Evolutionary conservation across 2,797 vertebrate species (phyloP), one percentile per base, ranked within the genome.

Genomic region (Merluccius polli): DNA sequence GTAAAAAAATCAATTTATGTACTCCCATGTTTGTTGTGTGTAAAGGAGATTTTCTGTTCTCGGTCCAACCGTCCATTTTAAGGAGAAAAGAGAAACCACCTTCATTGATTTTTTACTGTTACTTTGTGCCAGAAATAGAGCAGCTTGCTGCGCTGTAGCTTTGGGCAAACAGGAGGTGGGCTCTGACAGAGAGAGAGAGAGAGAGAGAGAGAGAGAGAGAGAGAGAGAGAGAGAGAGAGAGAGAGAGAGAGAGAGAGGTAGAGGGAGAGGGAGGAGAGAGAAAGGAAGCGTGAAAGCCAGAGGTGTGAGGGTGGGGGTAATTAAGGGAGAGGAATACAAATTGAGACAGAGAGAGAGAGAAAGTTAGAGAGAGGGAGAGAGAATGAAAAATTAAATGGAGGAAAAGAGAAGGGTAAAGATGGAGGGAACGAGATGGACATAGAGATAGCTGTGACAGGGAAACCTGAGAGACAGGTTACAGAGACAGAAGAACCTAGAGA

Each of bases 51-150:
- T 24, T 8, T 24, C 12, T 27, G 7, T 24, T 2, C 63, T 13
- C 2, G 63, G 27, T 27, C 12, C 63, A 29, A 12, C 18, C 8
- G n/a, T 67, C 27, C n/a, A 67, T 24, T n/a, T 67, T 24, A 65
- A 65, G 11, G 27, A 67, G 27, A 65, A 65, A 65, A 24, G 10
- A 65, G 24, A 65, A 65, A 65, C 5, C 11, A n/a, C 6, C 24
- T 27, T 12, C 63, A 67, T 67, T 29, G 63, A 67, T 67, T 67
- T 67, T 12, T 63, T 29, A n/a, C 24, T 67, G 27, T 67, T 67
- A 67, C 63, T 67, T 67, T 29, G 63, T 67, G 63, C n/a, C 63
- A 24, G 27, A 67, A 67, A 67, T 67, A 67, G 63, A 67, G 63
- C 63, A 27, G 63, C 27, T 24, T 15, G 63, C n/a, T 29, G 44